phyloP scores from a whole-genome alignment of 2,113 vertebrate species.

The Phyllostomus hastatus region DNA sequence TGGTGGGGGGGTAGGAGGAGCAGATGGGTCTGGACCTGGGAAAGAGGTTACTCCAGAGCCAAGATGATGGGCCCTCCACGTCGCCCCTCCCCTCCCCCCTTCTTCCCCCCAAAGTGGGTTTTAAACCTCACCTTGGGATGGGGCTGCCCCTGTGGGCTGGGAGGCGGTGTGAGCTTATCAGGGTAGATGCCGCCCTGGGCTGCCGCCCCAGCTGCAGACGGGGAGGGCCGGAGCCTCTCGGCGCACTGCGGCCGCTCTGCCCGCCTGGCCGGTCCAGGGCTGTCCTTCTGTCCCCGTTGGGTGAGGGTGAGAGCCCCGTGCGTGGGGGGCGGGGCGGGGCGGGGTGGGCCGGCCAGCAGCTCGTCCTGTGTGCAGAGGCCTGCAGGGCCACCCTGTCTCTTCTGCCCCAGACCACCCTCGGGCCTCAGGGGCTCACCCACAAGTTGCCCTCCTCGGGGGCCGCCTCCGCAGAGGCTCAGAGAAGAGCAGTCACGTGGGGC shows the following conservation, averaged over 20 bases:
- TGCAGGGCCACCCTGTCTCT: neutral
- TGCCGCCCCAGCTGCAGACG: neutral
- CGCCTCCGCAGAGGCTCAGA: neutral
- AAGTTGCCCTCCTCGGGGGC: neutral
- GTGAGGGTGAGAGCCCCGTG: neutral
- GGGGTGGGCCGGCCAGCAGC: neutral
- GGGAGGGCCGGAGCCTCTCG: neutral
- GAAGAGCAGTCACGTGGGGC: neutral
- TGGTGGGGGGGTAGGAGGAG: neutral
- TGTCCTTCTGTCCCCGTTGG: neutral
- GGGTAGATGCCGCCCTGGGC: neutral
- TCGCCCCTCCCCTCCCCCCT: neutral
- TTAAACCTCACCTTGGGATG: rapidly evolving
- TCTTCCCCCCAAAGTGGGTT: too few relatives aligned
- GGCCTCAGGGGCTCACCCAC: neutral
- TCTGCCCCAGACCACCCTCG: too few relatives aligned
- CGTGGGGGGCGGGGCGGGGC: rapidly evolving
- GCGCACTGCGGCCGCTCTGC: neutral
- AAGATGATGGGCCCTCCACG: neutral
- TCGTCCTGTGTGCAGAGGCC: neutral
- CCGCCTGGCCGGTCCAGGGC: neutral
- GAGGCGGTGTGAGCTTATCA: neutral
- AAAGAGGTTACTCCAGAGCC: neutral
- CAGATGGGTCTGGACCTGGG: rapidly evolving
- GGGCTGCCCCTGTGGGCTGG: neutral